Conservation (phyloP, 2,888 invertebrate genomes). For the Agonum fuliginosum region DNA sequence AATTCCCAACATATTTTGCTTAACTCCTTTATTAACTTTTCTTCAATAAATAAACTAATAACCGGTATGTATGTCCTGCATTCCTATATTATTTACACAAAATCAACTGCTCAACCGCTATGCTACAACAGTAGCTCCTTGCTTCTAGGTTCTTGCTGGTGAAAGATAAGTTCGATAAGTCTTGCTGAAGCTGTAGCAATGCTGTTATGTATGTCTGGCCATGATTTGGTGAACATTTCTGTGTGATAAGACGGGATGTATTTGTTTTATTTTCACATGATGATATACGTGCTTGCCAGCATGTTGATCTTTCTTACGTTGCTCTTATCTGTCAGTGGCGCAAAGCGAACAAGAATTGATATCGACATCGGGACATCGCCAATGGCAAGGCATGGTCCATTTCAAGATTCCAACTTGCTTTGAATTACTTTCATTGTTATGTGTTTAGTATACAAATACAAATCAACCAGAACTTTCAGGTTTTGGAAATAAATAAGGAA, state of each 20-base stretch:
- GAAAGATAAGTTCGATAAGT: constrained; percentile 3
- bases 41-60: no score
- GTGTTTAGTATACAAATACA: no score
- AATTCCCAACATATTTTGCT: no score
- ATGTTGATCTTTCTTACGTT: constrained; percentile 52
- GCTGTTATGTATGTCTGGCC: constrained; percentile 34
- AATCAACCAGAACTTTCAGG: no score
- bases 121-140: not conserved
- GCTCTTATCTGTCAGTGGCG: constrained; percentile 46
- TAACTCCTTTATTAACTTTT: no score
- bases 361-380: no score
- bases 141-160: not conserved
- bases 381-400: not conserved
- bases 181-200: not conserved
- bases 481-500: no score
- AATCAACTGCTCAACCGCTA: no score
- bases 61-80: no score
- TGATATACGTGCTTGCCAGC: constrained; percentile 50
- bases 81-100: no score
- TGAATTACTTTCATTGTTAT: not conserved
- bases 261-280: constrained; percentile 53
- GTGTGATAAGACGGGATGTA: constrained; percentile 36
- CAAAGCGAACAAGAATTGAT: constrained; percentile 7
- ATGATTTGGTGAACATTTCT: constrained; percentile 41
- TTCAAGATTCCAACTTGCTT: not conserved